phyloP scores from a whole-genome alignment of 2,797 vertebrate species.

The Tangara arthus region DNA sequence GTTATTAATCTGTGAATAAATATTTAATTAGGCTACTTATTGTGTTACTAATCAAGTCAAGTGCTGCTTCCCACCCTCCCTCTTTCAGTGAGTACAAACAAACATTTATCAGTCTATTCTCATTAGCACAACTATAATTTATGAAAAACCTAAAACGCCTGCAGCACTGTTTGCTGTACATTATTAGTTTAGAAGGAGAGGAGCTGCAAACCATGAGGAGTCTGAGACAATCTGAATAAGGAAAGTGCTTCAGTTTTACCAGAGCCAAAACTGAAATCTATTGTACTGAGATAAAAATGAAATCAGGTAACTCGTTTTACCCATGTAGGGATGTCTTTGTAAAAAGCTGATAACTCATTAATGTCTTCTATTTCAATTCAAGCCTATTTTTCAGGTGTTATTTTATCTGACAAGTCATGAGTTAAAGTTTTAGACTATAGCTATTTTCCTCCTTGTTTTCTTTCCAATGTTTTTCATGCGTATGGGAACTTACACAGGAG shows the following conservation, averaged over 20 bases:
- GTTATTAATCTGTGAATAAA: constrained; percentile 72
- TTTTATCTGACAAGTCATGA: background rate
- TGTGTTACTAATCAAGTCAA: constrained; percentile 73
- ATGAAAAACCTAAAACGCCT: constrained; percentile 57
- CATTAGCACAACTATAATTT: constrained; percentile 68
- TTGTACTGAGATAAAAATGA: background rate
- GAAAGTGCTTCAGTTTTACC: background rate
- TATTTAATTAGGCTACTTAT: constrained; percentile 74
- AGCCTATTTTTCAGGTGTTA: background rate
- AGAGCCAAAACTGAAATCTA: background rate
- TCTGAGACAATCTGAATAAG: background rate
- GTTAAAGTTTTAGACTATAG: background rate
- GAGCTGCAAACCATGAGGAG: constrained; percentile 26
- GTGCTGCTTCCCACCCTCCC: constrained; percentile 68
- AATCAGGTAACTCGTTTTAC: background rate
- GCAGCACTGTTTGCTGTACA: constrained; percentile 46
- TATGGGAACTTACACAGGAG: background rate
- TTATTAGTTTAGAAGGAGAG: constrained; percentile 49
- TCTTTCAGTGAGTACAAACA: constrained; percentile 66
- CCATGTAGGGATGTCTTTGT: background rate
- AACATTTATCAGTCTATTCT: constrained; percentile 69
- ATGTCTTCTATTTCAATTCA: background rate
- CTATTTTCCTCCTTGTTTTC: background rate
- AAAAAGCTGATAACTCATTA: background rate
- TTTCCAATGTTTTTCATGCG: background rate